Evolutionary conservation across 2,113 vertebrate species (phyloP).

Genomic region (Serinus canaria): DNA sequence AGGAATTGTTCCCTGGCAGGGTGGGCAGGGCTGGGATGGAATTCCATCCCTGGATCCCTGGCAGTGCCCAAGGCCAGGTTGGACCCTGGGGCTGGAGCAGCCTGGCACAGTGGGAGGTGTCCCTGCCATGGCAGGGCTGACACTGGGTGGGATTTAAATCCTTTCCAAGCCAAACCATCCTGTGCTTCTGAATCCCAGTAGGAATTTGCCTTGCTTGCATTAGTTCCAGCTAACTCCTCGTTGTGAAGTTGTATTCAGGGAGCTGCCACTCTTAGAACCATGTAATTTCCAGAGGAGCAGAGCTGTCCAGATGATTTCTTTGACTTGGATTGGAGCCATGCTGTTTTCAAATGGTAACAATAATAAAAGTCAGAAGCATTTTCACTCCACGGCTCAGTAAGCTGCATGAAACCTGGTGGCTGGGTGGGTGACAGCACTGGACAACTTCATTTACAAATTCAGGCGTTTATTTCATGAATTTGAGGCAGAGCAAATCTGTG

Average conservation of each 20-base stretch:
- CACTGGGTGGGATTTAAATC: accelerated
- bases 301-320: not conserved
- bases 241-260: not conserved
- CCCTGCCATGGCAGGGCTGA: not conserved
- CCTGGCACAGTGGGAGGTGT: not conserved
- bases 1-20: not conserved
- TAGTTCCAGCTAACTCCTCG: not conserved
- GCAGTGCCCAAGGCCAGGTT: not conserved
- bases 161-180: not conserved
- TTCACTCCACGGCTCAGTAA: not conserved
- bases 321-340: not conserved
- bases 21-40: accelerated
- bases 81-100: not conserved
- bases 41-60: not conserved
- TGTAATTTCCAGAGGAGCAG: not conserved
- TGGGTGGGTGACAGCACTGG: not conserved
- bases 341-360: not conserved
- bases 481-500: not conserved
- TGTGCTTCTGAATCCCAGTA: not conserved
- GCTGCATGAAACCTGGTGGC: not conserved
- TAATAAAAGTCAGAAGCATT: not conserved
- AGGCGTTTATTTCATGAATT: not conserved
- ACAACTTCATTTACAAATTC: not conserved
- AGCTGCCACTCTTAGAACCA: not conserved
- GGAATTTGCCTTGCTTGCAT: not conserved